Percentiles rank a stretch among this genome's conserved stretches.
phyloP scores from a whole-genome alignment of 2,797 vertebrate species.

The Lemur catta region DNA sequence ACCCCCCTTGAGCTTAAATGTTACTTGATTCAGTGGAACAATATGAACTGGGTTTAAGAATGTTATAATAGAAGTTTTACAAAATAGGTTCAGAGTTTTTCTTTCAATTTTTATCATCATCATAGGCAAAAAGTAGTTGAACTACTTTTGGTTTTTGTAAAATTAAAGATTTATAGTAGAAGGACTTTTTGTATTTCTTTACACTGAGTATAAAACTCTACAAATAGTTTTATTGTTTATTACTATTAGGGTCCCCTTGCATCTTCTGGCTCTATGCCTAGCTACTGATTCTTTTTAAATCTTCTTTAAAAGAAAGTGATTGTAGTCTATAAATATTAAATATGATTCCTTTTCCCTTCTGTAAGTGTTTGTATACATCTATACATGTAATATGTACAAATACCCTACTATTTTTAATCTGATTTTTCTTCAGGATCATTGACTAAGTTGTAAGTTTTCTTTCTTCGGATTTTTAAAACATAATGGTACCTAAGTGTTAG shows the following conservation, averaged over 20 bases:
- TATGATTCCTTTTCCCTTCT: neutral
- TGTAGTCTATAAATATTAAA: conserved; percentile 41
- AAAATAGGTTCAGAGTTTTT: conserved; percentile 59
- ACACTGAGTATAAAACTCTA: neutral
- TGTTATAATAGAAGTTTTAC: conserved; percentile 65
- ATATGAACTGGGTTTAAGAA: conserved; percentile 71
- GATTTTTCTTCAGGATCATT: conserved; percentile 37
- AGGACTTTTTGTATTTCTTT: conserved; percentile 71
- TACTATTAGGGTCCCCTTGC: conserved; percentile 26
- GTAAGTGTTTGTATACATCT: conserved; percentile 30
- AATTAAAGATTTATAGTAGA: conserved; percentile 64
- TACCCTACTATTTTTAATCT: conserved; percentile 1
- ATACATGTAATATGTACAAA: conserved; percentile 26
- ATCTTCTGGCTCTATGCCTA: conserved; percentile 38
- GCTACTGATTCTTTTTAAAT: conserved; percentile 55
- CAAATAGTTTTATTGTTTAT: conserved; percentile 65
- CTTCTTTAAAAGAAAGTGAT: conserved; percentile 27
- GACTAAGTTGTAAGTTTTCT: conserved; percentile 38
- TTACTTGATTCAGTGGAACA: conserved; percentile 58
- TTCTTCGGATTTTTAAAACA: neutral
- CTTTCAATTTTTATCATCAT: conserved; percentile 59
- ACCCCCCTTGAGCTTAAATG: neutral
- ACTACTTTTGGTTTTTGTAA: conserved; percentile 61
- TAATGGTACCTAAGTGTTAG: conserved; percentile 10
- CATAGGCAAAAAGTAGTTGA: conserved; percentile 41